phyloP scores from a whole-genome alignment of 2,888 invertebrate genomes.

The Andrena flavipes region DNA sequence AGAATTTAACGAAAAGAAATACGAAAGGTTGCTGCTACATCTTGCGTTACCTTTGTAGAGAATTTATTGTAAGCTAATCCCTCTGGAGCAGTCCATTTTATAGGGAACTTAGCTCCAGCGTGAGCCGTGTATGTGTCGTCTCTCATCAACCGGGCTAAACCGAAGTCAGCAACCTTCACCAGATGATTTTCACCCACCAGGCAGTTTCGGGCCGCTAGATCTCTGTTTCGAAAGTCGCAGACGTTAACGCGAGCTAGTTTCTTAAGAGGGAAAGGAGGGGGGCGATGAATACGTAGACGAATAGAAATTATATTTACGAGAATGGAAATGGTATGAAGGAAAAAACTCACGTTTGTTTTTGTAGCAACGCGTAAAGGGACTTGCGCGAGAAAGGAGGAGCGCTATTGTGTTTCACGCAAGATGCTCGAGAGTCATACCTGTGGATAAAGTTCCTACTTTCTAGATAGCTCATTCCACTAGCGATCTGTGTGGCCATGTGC shows the following conservation, averaged over 20 bases:
- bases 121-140: constrained; percentile 99
- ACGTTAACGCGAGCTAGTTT: constrained; percentile 52
- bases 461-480: constrained; percentile 99
- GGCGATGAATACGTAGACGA: neutral
- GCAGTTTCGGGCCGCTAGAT: constrained; percentile 99
- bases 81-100: constrained; percentile 99
- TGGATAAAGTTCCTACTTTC: constrained; percentile 98
- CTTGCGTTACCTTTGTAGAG: constrained; percentile 90
- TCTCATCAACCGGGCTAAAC: constrained; percentile 98
- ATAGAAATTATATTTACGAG: no score
- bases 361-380: neutral
- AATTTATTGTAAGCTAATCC: constrained; percentile 99
- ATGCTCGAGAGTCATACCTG: constrained; percentile 85
- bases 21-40: neutral
- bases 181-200: constrained; percentile 98
- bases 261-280: constrained; percentile 40
- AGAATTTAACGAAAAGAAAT: neutral
- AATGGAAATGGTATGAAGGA: neutral
- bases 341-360: neutral
- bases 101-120: constrained; percentile 99
- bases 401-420: neutral
- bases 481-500: constrained; percentile 99
- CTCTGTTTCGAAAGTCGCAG: constrained; percentile 86
- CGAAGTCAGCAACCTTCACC: constrained; percentile 99
- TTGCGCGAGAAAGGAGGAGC: neutral